Evolutionary conservation across 2,888 invertebrate genomes (phyloP).

Genomic region (Subacronicta megacephala): DNA sequence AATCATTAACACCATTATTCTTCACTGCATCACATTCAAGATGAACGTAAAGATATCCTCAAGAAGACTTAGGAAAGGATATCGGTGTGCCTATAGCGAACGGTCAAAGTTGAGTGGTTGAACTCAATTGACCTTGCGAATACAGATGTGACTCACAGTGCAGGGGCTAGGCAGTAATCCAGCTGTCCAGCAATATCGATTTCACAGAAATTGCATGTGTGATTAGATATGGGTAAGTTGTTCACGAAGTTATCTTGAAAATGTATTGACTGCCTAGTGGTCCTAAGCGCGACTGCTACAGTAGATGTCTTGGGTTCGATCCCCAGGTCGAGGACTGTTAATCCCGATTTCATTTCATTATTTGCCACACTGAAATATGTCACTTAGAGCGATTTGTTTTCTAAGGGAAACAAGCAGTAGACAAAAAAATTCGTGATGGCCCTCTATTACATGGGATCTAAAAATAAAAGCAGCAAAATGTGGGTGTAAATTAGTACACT

Average conservation of each 20-base stretch:
- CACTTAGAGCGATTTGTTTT: too few relatives aligned
- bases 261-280: too few relatives aligned
- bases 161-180: conserved; percentile 35
- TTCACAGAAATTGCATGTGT: conserved; percentile 13
- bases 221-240: conserved; percentile 12
- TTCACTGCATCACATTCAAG: conserved; percentile 44
- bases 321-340: too few relatives aligned
- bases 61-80: conserved; percentile 39
- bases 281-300: too few relatives aligned
- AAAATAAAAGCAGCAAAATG: too few relatives aligned
- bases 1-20: conserved; percentile 45
- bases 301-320: too few relatives aligned
- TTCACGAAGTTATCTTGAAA: background rate
- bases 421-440: too few relatives aligned
- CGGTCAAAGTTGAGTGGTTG: conserved; percentile 84
- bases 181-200: conserved; percentile 25
- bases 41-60: conserved; percentile 44
- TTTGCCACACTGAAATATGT: too few relatives aligned
- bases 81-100: conserved; percentile 57
- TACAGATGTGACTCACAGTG: conserved; percentile 51
- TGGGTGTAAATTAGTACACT: too few relatives aligned
- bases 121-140: conserved; percentile 81
- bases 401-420: too few relatives aligned
- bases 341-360: too few relatives aligned
- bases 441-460: too few relatives aligned